Evolutionary conservation across 2,888 invertebrate genomes (phyloP).

Genomic region (Eupithecia insigniata): DNA sequence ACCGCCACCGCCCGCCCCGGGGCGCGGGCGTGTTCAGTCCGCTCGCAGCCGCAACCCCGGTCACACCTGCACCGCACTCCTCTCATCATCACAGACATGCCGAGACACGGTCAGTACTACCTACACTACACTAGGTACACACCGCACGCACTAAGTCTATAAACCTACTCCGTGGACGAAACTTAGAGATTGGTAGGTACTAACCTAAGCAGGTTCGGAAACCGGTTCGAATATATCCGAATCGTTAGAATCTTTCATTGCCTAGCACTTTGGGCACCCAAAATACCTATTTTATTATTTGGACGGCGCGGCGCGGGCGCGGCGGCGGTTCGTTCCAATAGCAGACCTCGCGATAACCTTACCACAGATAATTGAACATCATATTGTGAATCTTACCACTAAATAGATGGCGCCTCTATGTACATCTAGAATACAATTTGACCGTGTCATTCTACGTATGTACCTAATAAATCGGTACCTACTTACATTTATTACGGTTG

Average conservation of each 20-base stretch:
- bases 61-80: not conserved
- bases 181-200: not conserved
- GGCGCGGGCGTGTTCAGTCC: constrained; percentile 8
- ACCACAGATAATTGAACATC: no score
- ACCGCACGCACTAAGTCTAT: not conserved
- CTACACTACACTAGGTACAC: constrained; percentile 29
- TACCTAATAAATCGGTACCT: not conserved
- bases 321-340: not conserved
- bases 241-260: not conserved
- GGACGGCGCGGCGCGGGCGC: not conserved
- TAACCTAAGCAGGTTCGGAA: not conserved
- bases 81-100: constrained; percentile 33
- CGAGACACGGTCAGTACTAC: constrained; percentile 59
- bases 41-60: constrained; percentile 17
- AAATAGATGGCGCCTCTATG: no score
- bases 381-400: no score
- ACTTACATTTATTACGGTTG: not conserved
- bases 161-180: no score
- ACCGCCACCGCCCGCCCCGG: not conserved
- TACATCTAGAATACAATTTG: not conserved
- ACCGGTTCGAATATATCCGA: not conserved
- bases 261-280: not conserved
- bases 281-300: no score
- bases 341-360: constrained; percentile 1
- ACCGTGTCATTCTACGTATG: not conserved